Evolutionary conservation across 2,888 invertebrate genomes (phyloP).

Genomic region (Phyllotreta cruciferae): DNA sequence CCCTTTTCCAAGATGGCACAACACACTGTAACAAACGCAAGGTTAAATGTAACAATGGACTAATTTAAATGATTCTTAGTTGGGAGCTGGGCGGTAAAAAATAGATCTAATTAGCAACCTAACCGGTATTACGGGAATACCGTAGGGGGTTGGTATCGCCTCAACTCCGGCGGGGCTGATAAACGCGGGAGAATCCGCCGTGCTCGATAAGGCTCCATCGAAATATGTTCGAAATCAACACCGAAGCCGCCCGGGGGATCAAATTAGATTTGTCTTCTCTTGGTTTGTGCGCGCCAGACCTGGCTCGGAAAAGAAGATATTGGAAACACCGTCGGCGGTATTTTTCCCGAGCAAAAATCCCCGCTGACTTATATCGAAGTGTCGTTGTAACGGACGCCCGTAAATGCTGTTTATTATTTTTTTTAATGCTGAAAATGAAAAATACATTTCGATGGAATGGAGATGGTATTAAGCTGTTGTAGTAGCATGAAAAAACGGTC

Average conservation of each 20-base stretch:
- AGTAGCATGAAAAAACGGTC: too few species aligned
- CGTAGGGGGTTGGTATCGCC: too few species aligned
- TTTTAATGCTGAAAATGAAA: too few species aligned
- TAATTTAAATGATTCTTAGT: too few species aligned
- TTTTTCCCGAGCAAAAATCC: slow-evolving; percentile 11
- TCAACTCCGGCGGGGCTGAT: slow-evolving; percentile 1
- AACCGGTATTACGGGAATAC: too few species aligned
- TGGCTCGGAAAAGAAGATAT: slow-evolving; percentile 10
- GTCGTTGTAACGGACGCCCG: neutral
- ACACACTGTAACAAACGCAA: too few species aligned
- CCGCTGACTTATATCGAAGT: neutral
- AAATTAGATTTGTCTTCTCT: slow-evolving; percentile 9
- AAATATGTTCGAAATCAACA: slow-evolving; percentile 17
- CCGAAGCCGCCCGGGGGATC: slow-evolving; percentile 7
- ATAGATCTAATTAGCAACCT: too few species aligned
- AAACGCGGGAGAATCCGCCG: slow-evolving; percentile 5
- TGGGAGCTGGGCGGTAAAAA: too few species aligned
- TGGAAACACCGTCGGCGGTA: slow-evolving; percentile 3
- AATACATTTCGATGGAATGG: neutral
- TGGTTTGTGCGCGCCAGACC: neutral
- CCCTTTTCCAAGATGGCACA: too few species aligned
- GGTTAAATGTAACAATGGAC: too few species aligned
- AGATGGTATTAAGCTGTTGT: too few species aligned
- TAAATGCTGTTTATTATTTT: too few species aligned
- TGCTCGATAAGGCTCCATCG: slow-evolving; percentile 13